Evolutionary conservation across 2,797 vertebrate genomes (phyloP), one percentile per base, ranked within the genome.

Genomic region (Tolypeutes matacus): DNA sequence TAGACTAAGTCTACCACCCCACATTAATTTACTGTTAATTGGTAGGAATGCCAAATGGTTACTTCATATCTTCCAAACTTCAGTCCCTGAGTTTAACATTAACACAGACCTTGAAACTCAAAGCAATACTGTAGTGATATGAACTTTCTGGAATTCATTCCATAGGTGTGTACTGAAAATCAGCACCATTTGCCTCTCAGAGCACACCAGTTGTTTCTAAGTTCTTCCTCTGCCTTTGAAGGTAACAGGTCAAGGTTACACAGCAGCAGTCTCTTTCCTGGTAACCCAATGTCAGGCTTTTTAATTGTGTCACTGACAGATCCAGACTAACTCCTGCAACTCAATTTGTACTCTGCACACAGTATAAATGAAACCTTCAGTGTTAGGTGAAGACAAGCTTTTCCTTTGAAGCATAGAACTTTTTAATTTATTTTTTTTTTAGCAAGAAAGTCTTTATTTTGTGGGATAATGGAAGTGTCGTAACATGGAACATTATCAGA

Each of bases 391-490:
- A 82, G 86, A 89, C n/a, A 58, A 75, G 65, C 25, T 65, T 93
- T 94, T 88, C 12, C 89, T 97, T 97, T 95, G 94, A 97, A 96
- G 91, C 53, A 64, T 5, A 20, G 42, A 60, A 62, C 70, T 51
- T 76, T 51, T 86, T 36, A 69, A 76, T 91, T 87, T 73, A 25
- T 70, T 36, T 86, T 65, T 76, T 93, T 88, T 83, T 86, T 87
- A 92, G 94, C 82, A 94, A 94, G 62, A 67, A 95, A 95, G 89
- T 93, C 93, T 94, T 95, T 95, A 93, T 95, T 96, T 94, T 95
- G 90, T 91, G 78, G 92, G 80, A 95, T 95, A 97, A 96, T 95
- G 62, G 95, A 95, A 92, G 76, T 97, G 89, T 97, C 95, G 95
- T 93, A 95, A 97, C 86, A 96, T 29, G 84, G 86, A 94, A 83